Evolutionary conservation across 2,797 vertebrate species (phyloP), one percentile per base, ranked within the genome.

Genomic region (Sebastes steindachneri): DNA sequence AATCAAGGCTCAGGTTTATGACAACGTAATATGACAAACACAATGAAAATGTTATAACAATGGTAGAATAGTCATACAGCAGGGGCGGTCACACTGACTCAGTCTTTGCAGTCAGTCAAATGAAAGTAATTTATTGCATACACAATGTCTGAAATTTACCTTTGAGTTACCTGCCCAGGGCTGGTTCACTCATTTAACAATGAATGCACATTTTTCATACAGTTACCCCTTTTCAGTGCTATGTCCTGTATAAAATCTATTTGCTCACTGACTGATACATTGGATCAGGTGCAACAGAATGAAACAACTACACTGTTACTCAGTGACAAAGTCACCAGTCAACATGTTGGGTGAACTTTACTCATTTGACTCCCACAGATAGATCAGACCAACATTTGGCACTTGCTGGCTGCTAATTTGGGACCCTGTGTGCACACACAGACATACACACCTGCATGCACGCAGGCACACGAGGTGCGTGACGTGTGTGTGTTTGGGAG

Each of bases 121-220:
- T 73, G 2, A 82, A 82, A 83, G 67, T 21, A n/a, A 71, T 84
- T 84, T 89, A 90, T 91, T 92, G 90, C 88, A 88, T 89, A 88
- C 75, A 90, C 72, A 77, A 78, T 25, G 45, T 90, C 29, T 68
- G 70, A 68, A 81, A 85, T 68, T 28, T 28, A 75, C 58, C 54
- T 80, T 55, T 14, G 66, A 71, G 63, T 74, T 58, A 65, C 73
- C 54, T 58, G 35, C 68, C 15, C 7, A n/a, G 11, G 35, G 57
- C 70, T 17, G 37, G 41, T 48, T 25, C 60, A 68, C 45, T 57
- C 51, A 77, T 67, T 55, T 23, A 75, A 82, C 75, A 70, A 53
- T 31, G 2, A 83, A 76, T 29, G 5, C 6, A 64, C 9, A 33
- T 77, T 66, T 80, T 55, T 65, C 69, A 68, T 58, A 83, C 62